phyloP scores from a whole-genome alignment of 2,113 vertebrate species.

The Fregetta grallaria region DNA sequence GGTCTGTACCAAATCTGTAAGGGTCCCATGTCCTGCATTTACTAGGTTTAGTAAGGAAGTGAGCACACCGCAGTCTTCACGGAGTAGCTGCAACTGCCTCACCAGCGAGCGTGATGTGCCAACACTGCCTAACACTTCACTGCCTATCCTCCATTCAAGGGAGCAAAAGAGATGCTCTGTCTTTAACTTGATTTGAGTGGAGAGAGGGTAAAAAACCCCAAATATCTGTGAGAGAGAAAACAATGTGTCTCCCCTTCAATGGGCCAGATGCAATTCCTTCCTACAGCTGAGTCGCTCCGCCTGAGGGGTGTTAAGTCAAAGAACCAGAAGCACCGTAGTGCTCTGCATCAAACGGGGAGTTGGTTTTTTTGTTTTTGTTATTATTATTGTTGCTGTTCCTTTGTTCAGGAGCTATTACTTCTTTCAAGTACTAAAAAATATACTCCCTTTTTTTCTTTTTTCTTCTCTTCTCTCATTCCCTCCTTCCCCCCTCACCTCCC shows the following conservation, averaged over 20 bases:
- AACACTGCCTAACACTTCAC: neutral
- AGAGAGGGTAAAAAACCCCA: neutral
- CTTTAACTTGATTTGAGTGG: neutral
- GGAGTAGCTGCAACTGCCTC: neutral
- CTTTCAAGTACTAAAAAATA: neutral
- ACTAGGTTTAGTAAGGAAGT: neutral
- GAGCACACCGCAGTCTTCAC: neutral
- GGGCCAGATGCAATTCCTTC: neutral
- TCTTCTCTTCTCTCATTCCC: neutral
- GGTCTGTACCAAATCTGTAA: no score
- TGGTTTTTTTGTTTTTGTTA: neutral
- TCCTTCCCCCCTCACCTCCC: neutral
- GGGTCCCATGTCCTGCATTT: neutral
- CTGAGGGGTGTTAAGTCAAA: neutral
- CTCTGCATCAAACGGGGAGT: neutral
- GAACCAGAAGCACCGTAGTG: neutral
- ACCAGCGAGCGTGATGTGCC: neutral
- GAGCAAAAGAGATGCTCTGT: neutral
- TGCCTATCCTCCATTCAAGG: neutral
- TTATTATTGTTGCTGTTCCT: neutral
- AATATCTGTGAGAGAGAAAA: neutral
- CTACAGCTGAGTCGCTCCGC: fast-evolving
- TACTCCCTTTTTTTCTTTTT: no score
- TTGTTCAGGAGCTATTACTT: neutral
- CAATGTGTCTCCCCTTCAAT: neutral